Evolutionary conservation across 35 echinoderm and acorn worm genomes (phyloP).

Genomic region (Patiria miniata): DNA sequence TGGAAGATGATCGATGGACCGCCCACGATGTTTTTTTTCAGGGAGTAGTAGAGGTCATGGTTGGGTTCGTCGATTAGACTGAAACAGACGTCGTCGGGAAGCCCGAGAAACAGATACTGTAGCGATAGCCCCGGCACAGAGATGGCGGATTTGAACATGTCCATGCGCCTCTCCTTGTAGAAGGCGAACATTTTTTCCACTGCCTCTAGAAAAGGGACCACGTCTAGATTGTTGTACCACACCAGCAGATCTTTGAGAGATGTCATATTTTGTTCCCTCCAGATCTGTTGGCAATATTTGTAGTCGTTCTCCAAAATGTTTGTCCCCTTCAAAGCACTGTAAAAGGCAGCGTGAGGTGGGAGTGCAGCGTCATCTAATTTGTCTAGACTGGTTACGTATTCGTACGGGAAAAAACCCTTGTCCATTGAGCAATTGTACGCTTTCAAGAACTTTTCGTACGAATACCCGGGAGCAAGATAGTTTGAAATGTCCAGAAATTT

Average conservation of each 20-base stretch:
- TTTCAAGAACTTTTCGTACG: constrained; percentile 46
- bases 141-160: constrained; percentile 64
- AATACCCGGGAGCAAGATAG: constrained; percentile 31
- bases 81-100: background rate
- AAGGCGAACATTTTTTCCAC: constrained; percentile 60
- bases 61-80: constrained; percentile 41
- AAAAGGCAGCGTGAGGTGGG: constrained; percentile 40
- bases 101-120: constrained; percentile 38
- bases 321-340: constrained; percentile 42
- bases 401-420: constrained; percentile 54
- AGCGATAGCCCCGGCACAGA: constrained; percentile 59
- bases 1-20: constrained; percentile 64
- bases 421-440: constrained; percentile 42
- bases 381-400: constrained; percentile 42
- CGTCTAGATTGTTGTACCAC: constrained; percentile 70
- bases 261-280: constrained; percentile 27
- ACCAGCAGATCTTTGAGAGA: constrained; percentile 47
- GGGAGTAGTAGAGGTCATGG: constrained; percentile 43
- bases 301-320: constrained; percentile 56
- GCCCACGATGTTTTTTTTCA: constrained; percentile 56
- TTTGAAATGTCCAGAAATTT: constrained; percentile 50
- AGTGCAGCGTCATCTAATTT: constrained; percentile 29
- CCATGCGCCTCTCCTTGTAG: constrained; percentile 39
- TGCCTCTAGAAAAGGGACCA: constrained; percentile 51
- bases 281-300: constrained; percentile 46